Evolutionary conservation across 2,797 vertebrate species (phyloP).

Genomic region (Hipposideros larvatus): DNA sequence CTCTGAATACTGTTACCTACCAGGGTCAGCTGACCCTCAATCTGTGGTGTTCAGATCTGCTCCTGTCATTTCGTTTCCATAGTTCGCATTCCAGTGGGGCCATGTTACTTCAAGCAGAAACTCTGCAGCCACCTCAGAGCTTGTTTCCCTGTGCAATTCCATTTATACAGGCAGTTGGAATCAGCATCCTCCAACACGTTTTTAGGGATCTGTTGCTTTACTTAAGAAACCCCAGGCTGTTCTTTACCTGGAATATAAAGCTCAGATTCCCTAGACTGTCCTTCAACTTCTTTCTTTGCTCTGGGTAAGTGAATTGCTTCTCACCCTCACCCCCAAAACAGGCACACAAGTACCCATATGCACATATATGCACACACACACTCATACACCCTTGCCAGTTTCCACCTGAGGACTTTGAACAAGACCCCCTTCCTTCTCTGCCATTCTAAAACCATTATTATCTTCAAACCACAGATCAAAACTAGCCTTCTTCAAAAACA

Average conservation of each 20-base stretch:
- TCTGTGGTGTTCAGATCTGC: not conserved
- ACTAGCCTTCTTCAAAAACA: not conserved
- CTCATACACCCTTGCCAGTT: not conserved
- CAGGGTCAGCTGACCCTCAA: not conserved
- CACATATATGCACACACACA: no score
- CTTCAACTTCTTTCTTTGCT: not conserved
- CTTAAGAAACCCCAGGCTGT: not conserved
- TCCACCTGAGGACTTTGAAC: not conserved
- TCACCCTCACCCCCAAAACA: not conserved
- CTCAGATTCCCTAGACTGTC: not conserved
- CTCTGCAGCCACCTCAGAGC: not conserved
- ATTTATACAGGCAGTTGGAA: not conserved
- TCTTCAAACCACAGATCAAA: conserved; percentile 12
- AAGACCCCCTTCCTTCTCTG: not conserved
- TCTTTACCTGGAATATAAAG: not conserved
- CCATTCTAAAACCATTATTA: not conserved
- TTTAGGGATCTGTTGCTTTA: not conserved
- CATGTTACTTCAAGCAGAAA: not conserved
- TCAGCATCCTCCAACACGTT: not conserved
- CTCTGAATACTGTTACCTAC: not conserved
- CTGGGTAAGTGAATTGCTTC: not conserved
- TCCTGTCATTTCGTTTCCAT: not conserved
- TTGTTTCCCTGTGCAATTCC: not conserved
- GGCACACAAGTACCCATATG: not conserved
- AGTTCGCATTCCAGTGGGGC: not conserved